These are phyloP conservation scores for Aproaerema taeniolella DNA, from an alignment of 2,888 invertebrate genomes.

Conservation along the genomic window DNA sequence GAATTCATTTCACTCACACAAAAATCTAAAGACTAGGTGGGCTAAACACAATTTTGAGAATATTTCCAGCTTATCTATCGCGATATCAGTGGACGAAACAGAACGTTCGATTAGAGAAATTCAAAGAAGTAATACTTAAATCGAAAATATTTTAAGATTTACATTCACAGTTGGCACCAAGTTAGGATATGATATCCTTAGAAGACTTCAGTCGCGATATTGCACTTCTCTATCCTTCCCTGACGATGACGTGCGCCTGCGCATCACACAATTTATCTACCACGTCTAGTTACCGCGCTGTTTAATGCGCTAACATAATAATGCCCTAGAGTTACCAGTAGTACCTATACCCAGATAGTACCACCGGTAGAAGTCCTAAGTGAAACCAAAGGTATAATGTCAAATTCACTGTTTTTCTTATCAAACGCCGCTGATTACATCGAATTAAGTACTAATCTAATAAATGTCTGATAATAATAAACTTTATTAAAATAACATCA, in stretches of 20 bases:
- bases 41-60: conserved; percentile 60
- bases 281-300: too few species aligned
- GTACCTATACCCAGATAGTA: too few species aligned
- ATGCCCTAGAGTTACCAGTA: too few species aligned
- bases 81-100: conserved; percentile 20
- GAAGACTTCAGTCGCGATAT: conserved; percentile 24
- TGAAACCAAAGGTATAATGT: too few species aligned
- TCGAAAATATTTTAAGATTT: conserved; percentile 28
- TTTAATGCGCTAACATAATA: too few species aligned
- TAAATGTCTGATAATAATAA: too few species aligned
- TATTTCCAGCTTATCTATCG: conserved; percentile 11
- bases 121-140: conserved; percentile 34
- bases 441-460: too few species aligned
- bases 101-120: conserved; percentile 23
- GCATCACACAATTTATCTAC: too few species aligned
- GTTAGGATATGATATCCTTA: conserved; percentile 18
- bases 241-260: background rate
- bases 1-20: conserved; percentile 52
- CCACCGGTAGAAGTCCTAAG: too few species aligned
- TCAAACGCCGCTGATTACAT: too few species aligned
- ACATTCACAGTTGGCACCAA: conserved; percentile 43
- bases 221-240: conserved; percentile 19
- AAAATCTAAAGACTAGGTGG: conserved; percentile 73
- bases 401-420: too few species aligned
- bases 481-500: too few species aligned